Base-by-base conservation (phyloP, 2,888 invertebrate genomes). In the Agrochola circellaris region DNA sequence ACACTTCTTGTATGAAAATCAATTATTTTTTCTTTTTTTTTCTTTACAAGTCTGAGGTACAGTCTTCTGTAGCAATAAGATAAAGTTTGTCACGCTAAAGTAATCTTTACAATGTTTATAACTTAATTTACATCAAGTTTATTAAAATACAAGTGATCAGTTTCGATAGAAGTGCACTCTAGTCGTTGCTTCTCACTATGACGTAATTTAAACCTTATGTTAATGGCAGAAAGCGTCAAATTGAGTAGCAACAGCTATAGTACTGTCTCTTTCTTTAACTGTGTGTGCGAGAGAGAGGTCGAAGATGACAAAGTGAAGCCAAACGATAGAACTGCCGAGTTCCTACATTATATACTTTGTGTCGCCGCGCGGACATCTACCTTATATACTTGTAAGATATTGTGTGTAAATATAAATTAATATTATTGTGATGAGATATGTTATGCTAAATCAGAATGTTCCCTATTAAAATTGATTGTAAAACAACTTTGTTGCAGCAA, bases 271-370 rank as follows among this genome's bases (percentile, higher is more conserved):
- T 78, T 82, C 79, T 61, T 76, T 83, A 80, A 66, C 73, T 62
- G 73, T 73, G 82, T 73, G 84, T 80, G 79, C 69, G 82, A 84
- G 77, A 79, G 79, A 75, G 75, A 80, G 79, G 81, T 82, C 78
- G 70, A 75, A 81, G 75, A 73, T 54, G 78, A 77, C 72, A 64
- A 68, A 72, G 77, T 84, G 85, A 82, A 83, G 85, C 83, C 83
- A 84, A 74, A 78, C 85, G 60, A 85, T 58, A 85, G 86, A 82
- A 87, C 83, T 88, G 84, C 82, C 84, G 78, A 87, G 88, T 88
- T 88, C 88, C 88, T 88, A 88, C 79, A 75, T 82, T 81, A 76
- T 72, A 81, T 68, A 87, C 75, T 77, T 74, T 72, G 79, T 82
- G 73, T 70, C 70, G 68, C 26, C 76, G 64, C 73, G 69, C 72